These are phyloP conservation scores for Leptinotarsa defecta DNA, from an alignment of 1,140 invertebrate genomes.

Conservation along the genomic window DNA sequence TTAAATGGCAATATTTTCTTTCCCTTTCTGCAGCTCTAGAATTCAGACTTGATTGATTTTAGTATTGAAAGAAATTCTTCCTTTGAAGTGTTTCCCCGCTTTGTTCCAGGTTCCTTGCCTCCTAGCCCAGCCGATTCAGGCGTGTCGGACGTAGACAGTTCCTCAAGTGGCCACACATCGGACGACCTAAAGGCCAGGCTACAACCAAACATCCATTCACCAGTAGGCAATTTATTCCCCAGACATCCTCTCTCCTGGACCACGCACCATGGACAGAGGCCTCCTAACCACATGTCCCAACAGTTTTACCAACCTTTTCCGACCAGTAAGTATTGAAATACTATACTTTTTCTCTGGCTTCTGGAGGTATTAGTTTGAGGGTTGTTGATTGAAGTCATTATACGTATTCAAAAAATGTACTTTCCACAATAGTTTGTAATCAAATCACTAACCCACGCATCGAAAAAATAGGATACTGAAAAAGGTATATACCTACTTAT, in stretches of 20 bases:
- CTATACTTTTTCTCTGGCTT: background rate
- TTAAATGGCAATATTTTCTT: no score
- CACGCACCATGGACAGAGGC: conserved; percentile 45
- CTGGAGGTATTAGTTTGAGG: no score
- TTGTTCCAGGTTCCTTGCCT: conserved; percentile 80
- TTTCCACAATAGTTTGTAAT: no score
- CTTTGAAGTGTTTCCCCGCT: conserved; percentile 22
- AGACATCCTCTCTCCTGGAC: conserved; percentile 47
- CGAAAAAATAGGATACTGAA: no score
- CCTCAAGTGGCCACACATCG: conserved; percentile 83
- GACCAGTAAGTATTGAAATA: conserved; percentile 42
- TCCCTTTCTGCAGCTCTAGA: no score
- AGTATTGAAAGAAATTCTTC: background rate
- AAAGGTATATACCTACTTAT: no score
- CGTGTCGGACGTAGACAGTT: conserved; percentile 94
- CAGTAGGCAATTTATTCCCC: conserved; percentile 46
- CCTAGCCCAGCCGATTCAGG: conserved; percentile 96
- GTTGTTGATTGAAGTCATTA: no score
- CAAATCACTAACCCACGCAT: no score
- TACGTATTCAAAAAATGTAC: no score
- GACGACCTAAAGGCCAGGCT: conserved; percentile 84
- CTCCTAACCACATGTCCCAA: conserved; percentile 46
- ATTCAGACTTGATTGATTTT: no score
- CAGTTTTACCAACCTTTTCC: conserved; percentile 49
- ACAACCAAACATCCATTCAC: conserved; percentile 52